Evolutionary conservation across 2,888 invertebrate species (phyloP), one percentile per base, ranked within the genome.

Genomic region (Catocala sponsa): DNA sequence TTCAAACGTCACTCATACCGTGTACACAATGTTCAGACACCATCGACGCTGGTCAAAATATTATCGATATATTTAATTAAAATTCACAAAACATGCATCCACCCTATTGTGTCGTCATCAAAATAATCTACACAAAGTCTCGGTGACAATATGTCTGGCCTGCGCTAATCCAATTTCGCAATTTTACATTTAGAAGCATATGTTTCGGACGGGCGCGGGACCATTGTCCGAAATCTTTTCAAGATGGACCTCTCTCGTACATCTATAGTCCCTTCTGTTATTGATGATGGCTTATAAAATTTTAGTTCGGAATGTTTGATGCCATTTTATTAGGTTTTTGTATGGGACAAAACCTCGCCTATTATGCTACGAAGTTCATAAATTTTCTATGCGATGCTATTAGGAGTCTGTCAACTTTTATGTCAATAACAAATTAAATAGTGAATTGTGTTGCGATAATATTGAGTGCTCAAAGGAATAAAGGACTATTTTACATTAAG

Each of bases 121-220:
- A 87, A 85, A 87, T 88, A 91, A 88, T 82, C 83, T 81, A 85
- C 85, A 83, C 88, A 83, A 82, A 88, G 82, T 85, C 25, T 76
- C 71, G 59, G 76, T 78, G 84, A 86, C 86, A 86, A 86, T 84
- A 83, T 77, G 68, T 73, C 78, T 69, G 60, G 68, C 72, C 78
- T 69, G 60, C 15, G 77, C 79, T 91, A 94, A 94, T 94, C 92
- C 93, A 93, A 93, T 94, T 91, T 91, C 75, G 86, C 84, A 84
- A 91, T 88, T 88, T 87, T 87, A 82, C 78, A 81, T 78, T 80
- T 79, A 68, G 74, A 74, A 83, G 79, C 92, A 92, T 91, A 92
- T 91, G 92, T 87, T 86, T 81, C 80, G 83, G 76, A 76, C 69
- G 76, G 81, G 80, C 81, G 81, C 76, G 82, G 81, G 79, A 55